Base-by-base conservation (phyloP, 2,113 vertebrate genomes). In the Amia ocellicauda region DNA sequence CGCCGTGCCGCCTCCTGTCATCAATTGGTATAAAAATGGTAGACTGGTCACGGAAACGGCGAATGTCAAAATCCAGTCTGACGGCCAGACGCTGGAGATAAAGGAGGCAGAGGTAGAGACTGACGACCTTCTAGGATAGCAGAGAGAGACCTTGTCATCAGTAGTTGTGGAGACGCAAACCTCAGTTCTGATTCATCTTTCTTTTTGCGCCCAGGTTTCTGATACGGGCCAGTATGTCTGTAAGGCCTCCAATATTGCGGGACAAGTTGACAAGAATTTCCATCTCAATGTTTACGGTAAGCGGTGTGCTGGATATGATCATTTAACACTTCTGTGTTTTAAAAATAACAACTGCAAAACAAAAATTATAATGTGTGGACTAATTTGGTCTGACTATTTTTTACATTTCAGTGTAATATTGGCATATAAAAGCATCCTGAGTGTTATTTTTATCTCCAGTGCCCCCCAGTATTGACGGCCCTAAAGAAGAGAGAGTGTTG, bases 141-240 rank as follows among this genome's bases (percentile, higher is more conserved):
- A 17, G n/a, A 47, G 5, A 16, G 45, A 2, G n/a, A n/a, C 13
- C 4, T 3, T 17, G 16, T 57, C 16, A 45, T 1, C 16, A 7
- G 19, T 23, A 3, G 47, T 9, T 54, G 17, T 16, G 24, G 24
- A 11, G 28, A 51, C 50, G 8, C 26, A 17, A 27, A 20, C 23
- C 14, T 40, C 16, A 29, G 2, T 49, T 26, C 7, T 24, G 4
- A 19, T 4, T 24, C 23, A 41, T 28, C 7, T 57, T 8, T 51
- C 2, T 16, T 28, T 79, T 36, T 79, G 63, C 50, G 77, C 80
- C 71, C 77, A 99, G 97, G 89, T 99, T 26, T 95, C 94, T 84
- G 94, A 99, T 80, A 96, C 89, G 0, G 97, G 97, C 63, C 93
- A 97, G 10, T 99, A 98, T 67, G 91, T 93, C 58, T 99, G 97